Conservation (phyloP, 2,888 invertebrate species). For the Tiliacea aurago region DNA sequence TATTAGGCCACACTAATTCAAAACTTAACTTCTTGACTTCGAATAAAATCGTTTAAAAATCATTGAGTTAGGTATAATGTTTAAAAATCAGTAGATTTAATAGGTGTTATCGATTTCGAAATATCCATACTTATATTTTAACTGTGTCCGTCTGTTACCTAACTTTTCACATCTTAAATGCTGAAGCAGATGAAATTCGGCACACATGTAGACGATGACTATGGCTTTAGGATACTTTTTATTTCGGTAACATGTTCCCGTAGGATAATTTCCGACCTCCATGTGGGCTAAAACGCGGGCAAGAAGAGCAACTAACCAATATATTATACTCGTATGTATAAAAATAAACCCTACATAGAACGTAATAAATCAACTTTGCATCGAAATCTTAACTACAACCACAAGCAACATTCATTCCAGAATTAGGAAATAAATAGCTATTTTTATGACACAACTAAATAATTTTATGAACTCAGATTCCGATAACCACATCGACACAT, state of each 20-base stretch:
- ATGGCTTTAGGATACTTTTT: background rate
- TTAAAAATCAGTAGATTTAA: too few species aligned
- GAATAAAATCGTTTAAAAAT: background rate
- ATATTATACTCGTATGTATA: constrained; percentile 9
- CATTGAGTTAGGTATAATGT: too few species aligned
- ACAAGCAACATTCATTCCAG: background rate
- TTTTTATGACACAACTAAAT: constrained; percentile 24
- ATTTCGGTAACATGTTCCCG: background rate
- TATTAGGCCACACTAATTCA: background rate
- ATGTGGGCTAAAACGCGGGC: background rate
- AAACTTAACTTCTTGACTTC: background rate
- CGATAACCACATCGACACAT: constrained; percentile 17
- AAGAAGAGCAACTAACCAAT: background rate
- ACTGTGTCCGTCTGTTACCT: too few species aligned
- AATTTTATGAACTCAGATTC: constrained; percentile 28
- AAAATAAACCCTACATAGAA: background rate
- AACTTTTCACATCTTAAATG: background rate
- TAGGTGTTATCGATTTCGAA: too few species aligned
- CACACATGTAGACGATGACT: too few species aligned
- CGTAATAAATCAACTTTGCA: constrained; percentile 1
- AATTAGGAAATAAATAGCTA: constrained; percentile 25
- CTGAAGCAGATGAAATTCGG: background rate
- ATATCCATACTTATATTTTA: too few species aligned
- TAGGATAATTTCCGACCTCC: background rate
- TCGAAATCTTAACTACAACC: constrained; percentile 1